These are phyloP conservation scores for Colostygia pectinataria DNA, from an alignment of 2,888 invertebrate genomes.

Conservation along the genomic window DNA sequence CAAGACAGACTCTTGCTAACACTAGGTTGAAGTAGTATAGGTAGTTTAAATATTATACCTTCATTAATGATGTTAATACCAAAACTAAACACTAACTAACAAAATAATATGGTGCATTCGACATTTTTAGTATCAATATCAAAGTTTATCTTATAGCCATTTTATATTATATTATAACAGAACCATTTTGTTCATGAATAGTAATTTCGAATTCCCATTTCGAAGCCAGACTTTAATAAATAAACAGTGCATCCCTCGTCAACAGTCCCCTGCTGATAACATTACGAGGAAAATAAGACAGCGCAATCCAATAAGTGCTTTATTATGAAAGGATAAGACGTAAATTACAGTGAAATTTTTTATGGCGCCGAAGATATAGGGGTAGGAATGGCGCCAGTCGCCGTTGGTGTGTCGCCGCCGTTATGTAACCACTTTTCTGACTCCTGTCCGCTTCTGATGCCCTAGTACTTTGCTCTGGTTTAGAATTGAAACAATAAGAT, in stretches of 20 bases:
- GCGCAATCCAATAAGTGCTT: conserved; percentile 15
- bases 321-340: conserved; percentile 9
- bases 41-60: no score
- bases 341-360: conserved; percentile 8
- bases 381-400: conserved; percentile 29
- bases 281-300: conserved; percentile 31
- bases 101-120: no score
- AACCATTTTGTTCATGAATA: conserved; percentile 19
- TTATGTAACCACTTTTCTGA: conserved; percentile 21
- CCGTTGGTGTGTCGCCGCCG: conserved; percentile 40
- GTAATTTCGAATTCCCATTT: conserved; percentile 29
- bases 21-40: no score
- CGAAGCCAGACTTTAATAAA: conserved; percentile 36
- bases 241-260: conserved; percentile 41
- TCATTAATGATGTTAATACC: no score
- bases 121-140: no score
- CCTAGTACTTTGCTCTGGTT: conserved; percentile 37
- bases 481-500: conserved; percentile 28
- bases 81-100: no score
- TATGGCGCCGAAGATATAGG: conserved; percentile 20
- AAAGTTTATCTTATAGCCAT: background rate
- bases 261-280: conserved; percentile 37
- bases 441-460: conserved; percentile 29
- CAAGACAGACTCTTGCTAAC: no score
- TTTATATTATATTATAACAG: conserved; percentile 12